A percentile compares a stretch with the other conserved stretches of the same genome.
Conservation (phyloP, 2,888 invertebrate species). For the Stomorhina lunata region DNA sequence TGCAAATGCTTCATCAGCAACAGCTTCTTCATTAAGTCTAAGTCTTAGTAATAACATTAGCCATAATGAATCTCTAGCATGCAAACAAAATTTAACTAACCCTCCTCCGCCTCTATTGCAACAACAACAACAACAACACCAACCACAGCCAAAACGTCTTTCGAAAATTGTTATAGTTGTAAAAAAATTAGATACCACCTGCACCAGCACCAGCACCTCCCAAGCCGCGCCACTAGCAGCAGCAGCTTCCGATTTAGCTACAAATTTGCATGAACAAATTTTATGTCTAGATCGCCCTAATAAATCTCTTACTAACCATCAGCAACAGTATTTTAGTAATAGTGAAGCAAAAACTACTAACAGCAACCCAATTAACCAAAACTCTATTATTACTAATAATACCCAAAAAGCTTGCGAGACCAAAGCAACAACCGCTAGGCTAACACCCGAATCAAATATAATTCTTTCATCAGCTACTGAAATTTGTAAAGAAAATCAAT, state of each 20-base stretch:
- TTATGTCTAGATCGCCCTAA: constrained; percentile 43
- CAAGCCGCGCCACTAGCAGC: background rate
- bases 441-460: background rate
- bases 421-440: background rate
- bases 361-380: constrained; percentile 6
- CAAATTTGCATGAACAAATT: constrained; percentile 47
- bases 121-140: constrained; percentile 24
- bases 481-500: constrained; percentile 42
- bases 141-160: constrained; percentile 49
- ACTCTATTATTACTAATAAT: constrained; percentile 1
- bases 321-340: too few species aligned
- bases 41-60: constrained; percentile 31
- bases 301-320: constrained; percentile 50
- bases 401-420: constrained; percentile 34
- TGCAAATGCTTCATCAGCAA: constrained; percentile 32
- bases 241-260: constrained; percentile 31
- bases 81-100: constrained; percentile 57
- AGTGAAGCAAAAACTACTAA: background rate
- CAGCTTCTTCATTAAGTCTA: constrained; percentile 64
- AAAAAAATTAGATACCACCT: constrained; percentile 54
- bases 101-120: too few species aligned
- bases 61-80: constrained; percentile 63
- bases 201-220: constrained; percentile 1
- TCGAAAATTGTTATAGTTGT: constrained; percentile 63
- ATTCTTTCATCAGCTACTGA: background rate